Evolutionary conservation across 2,888 invertebrate species (phyloP).

Genomic region (Hemicrepidius hirtus): DNA sequence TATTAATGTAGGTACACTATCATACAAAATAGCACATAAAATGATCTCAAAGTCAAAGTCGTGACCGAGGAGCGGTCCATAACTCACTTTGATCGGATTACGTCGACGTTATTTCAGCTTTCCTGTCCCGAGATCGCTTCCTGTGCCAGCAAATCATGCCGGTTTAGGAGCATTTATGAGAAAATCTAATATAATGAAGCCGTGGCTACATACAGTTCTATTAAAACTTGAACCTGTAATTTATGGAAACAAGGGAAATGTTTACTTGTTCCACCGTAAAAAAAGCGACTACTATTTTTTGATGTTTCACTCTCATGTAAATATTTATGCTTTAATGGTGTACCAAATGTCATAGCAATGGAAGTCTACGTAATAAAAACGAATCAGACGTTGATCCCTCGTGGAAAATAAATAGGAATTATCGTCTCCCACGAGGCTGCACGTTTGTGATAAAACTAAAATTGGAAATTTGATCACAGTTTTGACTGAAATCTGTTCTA

Average conservation of each 20-base stretch:
- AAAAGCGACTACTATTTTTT: neutral
- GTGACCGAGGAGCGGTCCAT: conserved; percentile 60
- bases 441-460: conserved; percentile 42
- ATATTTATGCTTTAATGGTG: conserved; percentile 26
- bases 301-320: conserved; percentile 23
- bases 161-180: conserved; percentile 48
- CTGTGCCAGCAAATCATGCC: conserved; percentile 50
- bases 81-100: conserved; percentile 62
- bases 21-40: conserved; percentile 54
- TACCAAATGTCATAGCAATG: conserved; percentile 33
- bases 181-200: conserved; percentile 50
- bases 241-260: conserved; percentile 31
- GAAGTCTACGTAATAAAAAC: conserved; percentile 40
- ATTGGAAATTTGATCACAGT: conserved; percentile 19
- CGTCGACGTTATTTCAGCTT: conserved; percentile 57
- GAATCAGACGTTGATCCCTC: conserved; percentile 46
- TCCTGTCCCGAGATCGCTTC: conserved; percentile 57
- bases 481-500: neutral
- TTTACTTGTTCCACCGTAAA: neutral
- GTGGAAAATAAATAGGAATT: conserved; percentile 54
- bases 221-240: conserved; percentile 40
- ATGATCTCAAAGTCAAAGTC: conserved; percentile 61
- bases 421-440: conserved; percentile 46
- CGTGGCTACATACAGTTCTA: conserved; percentile 39
- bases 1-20: conserved; percentile 20